phyloP scores from a whole-genome alignment of 2,113 vertebrate species.

The Nycticryphes semicollaris region DNA sequence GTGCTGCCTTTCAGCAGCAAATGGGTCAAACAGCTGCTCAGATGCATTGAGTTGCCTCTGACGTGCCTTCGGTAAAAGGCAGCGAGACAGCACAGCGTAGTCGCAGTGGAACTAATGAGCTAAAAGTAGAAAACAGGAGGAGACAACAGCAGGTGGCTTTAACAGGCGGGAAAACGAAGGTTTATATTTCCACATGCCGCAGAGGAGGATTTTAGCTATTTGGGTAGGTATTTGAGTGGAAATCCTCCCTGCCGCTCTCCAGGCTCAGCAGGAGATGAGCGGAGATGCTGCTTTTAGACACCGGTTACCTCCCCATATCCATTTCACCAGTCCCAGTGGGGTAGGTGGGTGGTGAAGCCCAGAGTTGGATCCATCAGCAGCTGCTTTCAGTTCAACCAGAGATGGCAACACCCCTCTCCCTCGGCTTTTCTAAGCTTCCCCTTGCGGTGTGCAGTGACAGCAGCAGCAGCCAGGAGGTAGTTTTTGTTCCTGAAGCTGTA shows the following conservation, averaged over 20 bases:
- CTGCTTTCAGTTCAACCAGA: background rate
- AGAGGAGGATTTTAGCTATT: background rate
- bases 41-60: background rate
- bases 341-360: background rate
- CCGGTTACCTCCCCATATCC: background rate
- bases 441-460: fast-evolving
- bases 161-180: conserved; percentile 50
- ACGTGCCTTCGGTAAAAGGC: background rate
- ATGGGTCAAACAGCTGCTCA: background rate
- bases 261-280: background rate
- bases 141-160: conserved; percentile 58
- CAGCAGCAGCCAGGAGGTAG: background rate
- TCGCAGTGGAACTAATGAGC: conserved; percentile 12
- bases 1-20: background rate
- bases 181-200: conserved; percentile 32
- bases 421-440: background rate
- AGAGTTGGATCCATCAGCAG: background rate
- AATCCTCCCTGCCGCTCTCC: background rate
- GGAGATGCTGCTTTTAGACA: background rate
- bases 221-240: background rate
- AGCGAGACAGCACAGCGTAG: background rate
- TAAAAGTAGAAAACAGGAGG: conserved; percentile 51
- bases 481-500: background rate
- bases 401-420: fast-evolving
- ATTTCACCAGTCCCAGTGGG: background rate